Conservation (phyloP, 2,113 vertebrate species). For the Harpagus bidentatus region DNA sequence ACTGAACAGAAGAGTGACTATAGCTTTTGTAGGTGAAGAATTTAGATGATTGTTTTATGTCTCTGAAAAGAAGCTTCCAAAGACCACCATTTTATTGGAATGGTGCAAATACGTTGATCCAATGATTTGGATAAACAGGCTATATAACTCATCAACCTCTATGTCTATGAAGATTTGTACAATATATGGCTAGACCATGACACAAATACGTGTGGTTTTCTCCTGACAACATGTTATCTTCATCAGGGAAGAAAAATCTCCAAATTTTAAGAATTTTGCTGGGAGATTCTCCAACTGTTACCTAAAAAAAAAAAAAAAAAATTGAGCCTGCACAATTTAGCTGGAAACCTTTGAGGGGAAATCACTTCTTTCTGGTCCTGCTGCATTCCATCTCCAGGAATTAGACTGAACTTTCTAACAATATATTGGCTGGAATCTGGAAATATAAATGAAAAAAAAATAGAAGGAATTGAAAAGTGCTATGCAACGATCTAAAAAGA, state of each 20-base stretch:
- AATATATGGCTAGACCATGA: neutral
- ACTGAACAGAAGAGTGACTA: neutral
- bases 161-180: neutral
- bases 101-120: neutral
- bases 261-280: neutral
- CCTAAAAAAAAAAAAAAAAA: neutral
- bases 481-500: rapidly evolving
- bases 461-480: rapidly evolving
- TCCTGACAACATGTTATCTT: neutral
- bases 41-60: neutral
- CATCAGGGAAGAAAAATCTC: neutral
- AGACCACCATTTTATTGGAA: neutral
- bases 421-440: neutral
- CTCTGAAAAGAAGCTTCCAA: neutral
- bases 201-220: neutral
- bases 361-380: neutral
- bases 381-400: neutral
- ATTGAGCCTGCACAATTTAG: rapidly evolving
- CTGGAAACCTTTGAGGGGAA: neutral
- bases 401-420: neutral
- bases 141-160: neutral
- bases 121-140: neutral
- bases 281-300: neutral
- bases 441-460: neutral
- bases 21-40: neutral